A percentile compares a stretch with the other conserved stretches of the same genome.
phyloP scores from a whole-genome alignment of 2,797 vertebrate genomes.

The Rhynchonycteris naso region DNA sequence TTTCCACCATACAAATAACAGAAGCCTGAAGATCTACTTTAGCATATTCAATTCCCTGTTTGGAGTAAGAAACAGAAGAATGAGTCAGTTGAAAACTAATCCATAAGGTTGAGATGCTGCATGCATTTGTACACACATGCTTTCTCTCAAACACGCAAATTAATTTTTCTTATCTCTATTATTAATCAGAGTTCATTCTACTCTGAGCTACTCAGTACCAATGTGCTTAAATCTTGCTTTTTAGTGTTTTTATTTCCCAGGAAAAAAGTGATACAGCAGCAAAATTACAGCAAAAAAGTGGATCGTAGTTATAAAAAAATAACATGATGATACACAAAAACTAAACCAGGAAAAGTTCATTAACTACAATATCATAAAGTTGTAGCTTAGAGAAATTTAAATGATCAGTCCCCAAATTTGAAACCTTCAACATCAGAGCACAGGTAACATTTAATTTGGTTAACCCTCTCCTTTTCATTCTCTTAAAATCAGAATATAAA shows the following conservation, averaged over 20 bases:
- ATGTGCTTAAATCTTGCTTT: not conserved
- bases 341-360: not conserved
- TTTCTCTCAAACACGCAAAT: not conserved
- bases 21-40: not conserved
- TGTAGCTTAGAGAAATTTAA: constrained; percentile 28
- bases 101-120: not conserved
- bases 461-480: constrained; percentile 44
- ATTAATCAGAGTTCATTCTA: constrained; percentile 29
- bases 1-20: not conserved
- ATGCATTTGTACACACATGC: not conserved
- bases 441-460: not conserved
- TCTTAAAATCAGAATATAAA: constrained; percentile 45
- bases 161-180: constrained; percentile 12
- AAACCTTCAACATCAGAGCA: constrained; percentile 21
- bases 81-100: not conserved
- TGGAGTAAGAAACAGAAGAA: constrained; percentile 30
- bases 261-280: constrained; percentile 9
- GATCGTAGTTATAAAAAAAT: not conserved
- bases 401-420: not conserved
- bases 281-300: constrained; percentile 30
- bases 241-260: constrained; percentile 33
- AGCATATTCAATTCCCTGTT: not conserved
- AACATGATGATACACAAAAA: not conserved
- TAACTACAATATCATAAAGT: not conserved
- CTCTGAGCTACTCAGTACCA: not conserved